Evolutionary conservation across 2,888 invertebrate species (phyloP).

Genomic region (Meteorus colon): DNA sequence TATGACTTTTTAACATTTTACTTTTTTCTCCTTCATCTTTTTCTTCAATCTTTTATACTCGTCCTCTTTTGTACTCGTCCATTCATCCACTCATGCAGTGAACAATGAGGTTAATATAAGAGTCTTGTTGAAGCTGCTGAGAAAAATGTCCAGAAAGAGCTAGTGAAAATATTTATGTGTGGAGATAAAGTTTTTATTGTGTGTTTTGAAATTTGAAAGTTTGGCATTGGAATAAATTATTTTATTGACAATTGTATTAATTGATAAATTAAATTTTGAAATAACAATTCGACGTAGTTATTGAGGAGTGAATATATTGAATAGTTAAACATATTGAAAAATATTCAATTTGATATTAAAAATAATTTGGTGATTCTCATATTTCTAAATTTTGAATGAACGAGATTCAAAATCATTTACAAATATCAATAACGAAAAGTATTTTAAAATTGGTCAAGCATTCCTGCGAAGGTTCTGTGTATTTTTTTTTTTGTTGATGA

Average conservation of each 20-base stretch:
- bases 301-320: too few species aligned
- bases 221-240: not conserved
- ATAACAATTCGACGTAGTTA: too few species aligned
- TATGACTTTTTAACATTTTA: not conserved
- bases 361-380: too few species aligned
- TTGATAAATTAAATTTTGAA: too few species aligned
- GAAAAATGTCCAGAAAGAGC: not conserved
- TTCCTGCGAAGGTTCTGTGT: too few species aligned
- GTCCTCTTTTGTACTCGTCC: not conserved
- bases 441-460: too few species aligned
- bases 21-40: not conserved
- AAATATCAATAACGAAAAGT: too few species aligned
- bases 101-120: slow-evolving; percentile 23
- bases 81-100: not conserved
- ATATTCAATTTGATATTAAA: too few species aligned
- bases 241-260: not conserved
- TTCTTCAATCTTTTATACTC: not conserved
- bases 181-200: not conserved
- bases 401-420: too few species aligned
- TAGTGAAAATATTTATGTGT: not conserved
- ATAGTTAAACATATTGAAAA: too few species aligned
- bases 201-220: not conserved
- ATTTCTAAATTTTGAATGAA: too few species aligned
- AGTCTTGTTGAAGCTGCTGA: not conserved
- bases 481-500: too few species aligned